Evolutionary conservation across 64 coral and sea anemone species (phyloP).

Genomic region (Exaiptasia diaphana): DNA sequence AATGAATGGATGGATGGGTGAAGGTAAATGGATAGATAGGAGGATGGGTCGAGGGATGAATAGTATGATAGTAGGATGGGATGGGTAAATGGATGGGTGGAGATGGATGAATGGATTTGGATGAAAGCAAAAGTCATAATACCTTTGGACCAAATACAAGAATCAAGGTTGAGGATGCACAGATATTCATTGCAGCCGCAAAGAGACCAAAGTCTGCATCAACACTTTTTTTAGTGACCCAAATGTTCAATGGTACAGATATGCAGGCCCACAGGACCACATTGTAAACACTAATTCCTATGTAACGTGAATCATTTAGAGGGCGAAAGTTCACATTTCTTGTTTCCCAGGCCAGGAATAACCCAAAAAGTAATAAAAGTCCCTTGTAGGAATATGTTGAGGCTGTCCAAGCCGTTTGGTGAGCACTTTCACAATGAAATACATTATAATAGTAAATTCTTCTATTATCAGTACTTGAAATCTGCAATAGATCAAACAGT

Average conservation of each 20-base stretch:
- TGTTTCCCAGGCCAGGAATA: constrained; percentile 67
- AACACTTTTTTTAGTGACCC: neutral
- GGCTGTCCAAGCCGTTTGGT: neutral
- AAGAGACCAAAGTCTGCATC: constrained; percentile 28
- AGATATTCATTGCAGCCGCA: constrained; percentile 40
- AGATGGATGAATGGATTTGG: neutral
- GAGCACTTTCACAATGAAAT: constrained; percentile 1
- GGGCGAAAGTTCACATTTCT: constrained; percentile 42
- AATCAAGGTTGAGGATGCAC: constrained; percentile 35
- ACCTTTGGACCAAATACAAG: constrained; percentile 60
- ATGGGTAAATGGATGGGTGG: neutral
- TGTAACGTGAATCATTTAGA: constrained; percentile 57
- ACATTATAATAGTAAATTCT: no score
- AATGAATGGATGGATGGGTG: neutral
- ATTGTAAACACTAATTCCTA: constrained; percentile 60
- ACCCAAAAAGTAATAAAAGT: constrained; percentile 37
- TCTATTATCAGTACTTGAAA: no score
- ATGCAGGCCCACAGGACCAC: constrained; percentile 30
- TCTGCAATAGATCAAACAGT: no score
- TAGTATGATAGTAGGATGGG: neutral
- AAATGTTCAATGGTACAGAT: constrained; percentile 5
- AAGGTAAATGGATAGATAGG: neutral
- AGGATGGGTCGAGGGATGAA: neutral
- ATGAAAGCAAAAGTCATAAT: neutral
- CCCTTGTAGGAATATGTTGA: constrained; percentile 43